Evolutionary conservation across 2,113 vertebrate species (phyloP).

Genomic region (Channa maculata): DNA sequence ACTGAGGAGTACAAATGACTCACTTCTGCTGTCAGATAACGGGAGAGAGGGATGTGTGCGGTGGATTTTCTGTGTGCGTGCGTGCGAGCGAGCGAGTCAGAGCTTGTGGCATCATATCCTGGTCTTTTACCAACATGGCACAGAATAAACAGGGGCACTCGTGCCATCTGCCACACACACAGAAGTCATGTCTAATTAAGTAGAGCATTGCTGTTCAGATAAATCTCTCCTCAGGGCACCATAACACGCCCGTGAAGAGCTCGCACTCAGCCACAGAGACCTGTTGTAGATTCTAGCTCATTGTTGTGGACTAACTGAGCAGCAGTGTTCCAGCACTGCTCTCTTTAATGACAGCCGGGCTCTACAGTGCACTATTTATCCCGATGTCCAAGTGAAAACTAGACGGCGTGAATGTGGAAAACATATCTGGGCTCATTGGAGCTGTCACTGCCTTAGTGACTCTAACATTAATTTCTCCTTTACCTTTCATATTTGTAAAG

Average conservation of each 20-base stretch:
- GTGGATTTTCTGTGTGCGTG: background rate
- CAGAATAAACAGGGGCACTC: conserved; percentile 29
- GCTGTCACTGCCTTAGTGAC: too few relatives aligned
- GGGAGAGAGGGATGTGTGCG: conserved; percentile 2
- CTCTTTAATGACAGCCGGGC: too few relatives aligned
- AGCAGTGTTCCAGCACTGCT: too few relatives aligned
- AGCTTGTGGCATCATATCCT: conserved; percentile 41
- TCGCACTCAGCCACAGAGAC: background rate
- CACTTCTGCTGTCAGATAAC: conserved; percentile 39
- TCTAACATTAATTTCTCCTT: too few relatives aligned
- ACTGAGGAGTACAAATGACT: conserved; percentile 35
- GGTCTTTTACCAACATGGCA: conserved; percentile 42
- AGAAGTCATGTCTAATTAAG: conserved; percentile 46
- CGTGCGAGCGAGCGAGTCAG: background rate
- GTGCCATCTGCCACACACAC: conserved; percentile 40
- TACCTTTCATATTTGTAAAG: too few relatives aligned
- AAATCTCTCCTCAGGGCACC: conserved; percentile 32
- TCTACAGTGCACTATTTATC: too few relatives aligned
- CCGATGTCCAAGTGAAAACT: too few relatives aligned
- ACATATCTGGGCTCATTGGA: too few relatives aligned
- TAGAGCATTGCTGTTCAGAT: conserved; percentile 31
- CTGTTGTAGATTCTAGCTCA: conserved; percentile 10
- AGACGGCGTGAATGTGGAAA: too few relatives aligned
- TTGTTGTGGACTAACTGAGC: conserved; percentile 3
- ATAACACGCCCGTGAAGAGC: conserved; percentile 10